These are phyloP conservation scores for Chrysodeixis includens DNA, from an alignment of 2,888 invertebrate genomes.

Conservation along the genomic window DNA sequence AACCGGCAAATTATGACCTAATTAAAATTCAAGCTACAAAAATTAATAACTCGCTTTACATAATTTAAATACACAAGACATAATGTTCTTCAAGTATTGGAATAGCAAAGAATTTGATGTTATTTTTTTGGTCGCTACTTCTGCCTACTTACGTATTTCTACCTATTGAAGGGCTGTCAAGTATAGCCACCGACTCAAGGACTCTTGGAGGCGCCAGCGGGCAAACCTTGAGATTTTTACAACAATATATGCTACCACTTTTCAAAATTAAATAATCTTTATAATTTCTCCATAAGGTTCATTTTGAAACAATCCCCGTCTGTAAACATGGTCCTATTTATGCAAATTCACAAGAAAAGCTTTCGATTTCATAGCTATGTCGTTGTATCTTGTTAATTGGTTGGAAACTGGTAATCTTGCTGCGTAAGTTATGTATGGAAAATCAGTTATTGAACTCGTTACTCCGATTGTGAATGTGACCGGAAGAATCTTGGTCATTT, in stretches of 20 bases:
- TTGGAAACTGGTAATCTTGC: conserved; percentile 49
- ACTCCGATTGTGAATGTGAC: conserved; percentile 42
- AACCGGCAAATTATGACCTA: conserved; percentile 25
- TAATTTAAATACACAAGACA: conserved; percentile 5
- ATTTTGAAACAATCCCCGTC: conserved; percentile 40
- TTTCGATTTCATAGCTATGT: conserved; percentile 54
- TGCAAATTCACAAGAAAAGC: conserved; percentile 56
- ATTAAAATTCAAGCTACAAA: conserved; percentile 26
- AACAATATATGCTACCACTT: conserved; percentile 30
- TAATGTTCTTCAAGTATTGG: conserved; percentile 33
- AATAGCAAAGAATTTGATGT: conserved; percentile 45
- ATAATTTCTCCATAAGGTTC: conserved; percentile 32
- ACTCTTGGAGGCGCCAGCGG: conserved; percentile 80
- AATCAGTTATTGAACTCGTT: conserved; percentile 52
- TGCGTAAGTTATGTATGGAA: conserved; percentile 47
- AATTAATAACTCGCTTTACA: conserved; percentile 25
- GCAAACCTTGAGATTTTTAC: conserved; percentile 62
- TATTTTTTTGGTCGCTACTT: conserved; percentile 58
- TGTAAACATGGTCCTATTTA: conserved; percentile 32
- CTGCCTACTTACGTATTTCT: conserved; percentile 61
- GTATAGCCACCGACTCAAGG: conserved; percentile 74
- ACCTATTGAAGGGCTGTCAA: conserved; percentile 60
- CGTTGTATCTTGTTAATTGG: conserved; percentile 47
- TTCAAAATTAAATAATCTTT: conserved; percentile 13
- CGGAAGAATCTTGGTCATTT: conserved; percentile 33